Evolutionary conservation across 2,797 vertebrate species (phyloP).

Genomic region (Lycodopsis pacificus): DNA sequence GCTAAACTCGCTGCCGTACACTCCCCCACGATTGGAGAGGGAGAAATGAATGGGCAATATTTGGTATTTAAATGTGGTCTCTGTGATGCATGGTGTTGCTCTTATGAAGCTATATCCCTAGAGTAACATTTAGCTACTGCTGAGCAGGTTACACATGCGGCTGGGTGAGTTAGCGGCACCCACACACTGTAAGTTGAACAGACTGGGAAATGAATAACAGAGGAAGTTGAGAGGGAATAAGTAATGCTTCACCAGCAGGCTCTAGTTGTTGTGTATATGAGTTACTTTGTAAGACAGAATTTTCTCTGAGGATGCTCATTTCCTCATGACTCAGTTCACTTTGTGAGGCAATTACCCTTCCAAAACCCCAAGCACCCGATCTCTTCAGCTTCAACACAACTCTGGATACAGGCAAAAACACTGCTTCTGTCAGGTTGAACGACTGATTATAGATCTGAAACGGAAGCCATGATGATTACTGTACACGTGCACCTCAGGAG

Average conservation of each 20-base stretch:
- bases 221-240: slow-evolving; percentile 81
- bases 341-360: slow-evolving; percentile 78
- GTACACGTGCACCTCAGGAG: slow-evolving; percentile 78
- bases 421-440: slow-evolving; percentile 79
- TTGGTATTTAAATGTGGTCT: slow-evolving; percentile 85
- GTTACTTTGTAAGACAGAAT: slow-evolving; percentile 75
- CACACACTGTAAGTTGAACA: slow-evolving; percentile 80
- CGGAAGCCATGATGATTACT: slow-evolving; percentile 82
- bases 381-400: slow-evolving; percentile 66
- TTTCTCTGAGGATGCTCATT: slow-evolving; percentile 77
- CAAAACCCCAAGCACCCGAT: slow-evolving; percentile 67
- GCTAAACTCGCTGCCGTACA: slow-evolving; percentile 80
- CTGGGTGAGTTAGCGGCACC: slow-evolving; percentile 79
- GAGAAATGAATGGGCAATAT: slow-evolving; percentile 85
- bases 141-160: slow-evolving; percentile 78
- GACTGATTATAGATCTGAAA: slow-evolving; percentile 85
- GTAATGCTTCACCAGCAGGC: slow-evolving; percentile 76
- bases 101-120: slow-evolving; percentile 82
- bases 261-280: slow-evolving; percentile 76
- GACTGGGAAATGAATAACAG: slow-evolving; percentile 77
- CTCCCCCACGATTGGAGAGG: slow-evolving; percentile 71
- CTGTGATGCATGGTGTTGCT: slow-evolving; percentile 85
- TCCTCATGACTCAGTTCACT: slow-evolving; percentile 76
- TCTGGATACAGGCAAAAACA: slow-evolving; percentile 67
- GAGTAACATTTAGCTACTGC: slow-evolving; percentile 83